Base-by-base conservation (phyloP, 2,888 invertebrate species). In the Acronicta leporina region DNA sequence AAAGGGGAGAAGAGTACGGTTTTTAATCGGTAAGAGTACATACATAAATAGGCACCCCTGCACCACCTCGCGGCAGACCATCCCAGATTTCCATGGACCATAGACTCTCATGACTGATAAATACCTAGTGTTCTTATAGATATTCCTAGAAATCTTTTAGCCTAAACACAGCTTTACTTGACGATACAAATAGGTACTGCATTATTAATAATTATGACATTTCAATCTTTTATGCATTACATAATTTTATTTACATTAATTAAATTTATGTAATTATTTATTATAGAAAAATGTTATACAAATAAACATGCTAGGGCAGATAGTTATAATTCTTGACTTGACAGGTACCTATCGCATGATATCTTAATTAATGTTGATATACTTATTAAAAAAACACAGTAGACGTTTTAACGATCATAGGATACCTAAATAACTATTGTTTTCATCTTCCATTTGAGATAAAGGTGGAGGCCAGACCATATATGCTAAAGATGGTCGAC, bases 351-450 rank as follows among this genome's bases (percentile, higher is more conserved):
- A 46, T 47, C 30, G 9, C 14, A 16, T 53, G 47, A 71, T 65
- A 45, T 16, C 66, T 68, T 65, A 41, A 68, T 68, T 58, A 54
- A 54, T 14, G 20, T 48, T 63, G 30, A 33, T 16, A 1, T 38
- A 27, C 49, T 44, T 7, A 30, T 0, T 41, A 15, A 41, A 2
- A 15, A 15, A 9, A 14, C 10, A 14, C 10, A 14, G 41, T 41
- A 10, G 41, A 10, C 9, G 3, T 15, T 15, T 33, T 33, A 33
- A 33, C 4, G 11, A 33, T 33, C 7, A 20, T 2, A 20, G 20
- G 2, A 20, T 20, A 20, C 20, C 20, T 20, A 20, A n/a, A 20
- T 20, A 20, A 4, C 20, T 20, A 20, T 3, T 20, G 4, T 2
- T 20, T 20, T 20, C 20, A 20, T 20, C 20, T 20, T 20, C 20